Base-by-base conservation (phyloP, 1,140 invertebrate genomes). In the Phymastichus coffea region DNA sequence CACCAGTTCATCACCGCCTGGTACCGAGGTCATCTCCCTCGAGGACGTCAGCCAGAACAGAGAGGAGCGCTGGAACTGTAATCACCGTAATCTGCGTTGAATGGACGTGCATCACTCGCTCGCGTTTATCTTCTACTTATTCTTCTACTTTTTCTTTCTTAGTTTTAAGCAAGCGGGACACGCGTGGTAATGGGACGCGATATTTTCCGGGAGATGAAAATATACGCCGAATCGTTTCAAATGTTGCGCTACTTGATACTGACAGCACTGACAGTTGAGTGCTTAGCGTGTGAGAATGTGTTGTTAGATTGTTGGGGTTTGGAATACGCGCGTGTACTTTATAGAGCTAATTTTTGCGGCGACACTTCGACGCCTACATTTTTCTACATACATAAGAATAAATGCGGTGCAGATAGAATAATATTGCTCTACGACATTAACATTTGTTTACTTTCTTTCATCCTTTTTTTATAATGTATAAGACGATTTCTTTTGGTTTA, bases 1-100 rank as follows among this genome's bases (percentile, higher is more conserved):
- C 10, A 77, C 75, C 4, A 78, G 75, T 33, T 78, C 67, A 52
- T 76, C 73, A 22, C 70, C 73, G n/a, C 71, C 72, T 26, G 66
- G 65, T 2, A 75, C 68, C 1, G 72, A 77, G 54, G 69, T 76
- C 20, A 57, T 60, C 6, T 60, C 48, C 1, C 25, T 54, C 3
- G 51, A 55, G 4, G 58, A 61, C 10, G 10, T 51, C 57, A 46
- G 4, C 7, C 37, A 2, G 2, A 35, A 15, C 55, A 44, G 2
- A 46, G 41, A 10, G 57, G 51, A 54, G 0, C 20, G 43, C 3
- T 14, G 44, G 17, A 22, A 14, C 2, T 33, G 30, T 2, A 53
- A 15, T 2, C 28, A 48, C n/a, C 49, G 41, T 1, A 47, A 35
- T n/a, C 57, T 51, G 6, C 57, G 49, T 15, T 59, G 48, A 59